These are phyloP conservation scores for Pipa parva DNA, from an alignment of 2,113 vertebrate genomes.

Conservation along the genomic window DNA sequence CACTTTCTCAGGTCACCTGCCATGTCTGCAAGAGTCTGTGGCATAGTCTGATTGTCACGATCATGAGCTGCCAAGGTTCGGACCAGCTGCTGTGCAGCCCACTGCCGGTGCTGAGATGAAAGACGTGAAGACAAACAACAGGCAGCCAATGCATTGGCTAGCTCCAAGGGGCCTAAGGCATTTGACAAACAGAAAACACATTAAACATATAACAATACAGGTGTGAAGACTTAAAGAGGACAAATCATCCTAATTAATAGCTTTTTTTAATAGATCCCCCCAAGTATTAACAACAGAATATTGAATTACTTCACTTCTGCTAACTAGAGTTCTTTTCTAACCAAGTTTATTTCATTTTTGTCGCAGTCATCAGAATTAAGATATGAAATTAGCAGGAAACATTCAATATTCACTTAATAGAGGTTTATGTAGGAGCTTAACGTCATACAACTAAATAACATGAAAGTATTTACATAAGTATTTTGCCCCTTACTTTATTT, in stretches of 20 bases:
- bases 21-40: constrained; percentile 93
- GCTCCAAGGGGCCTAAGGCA: constrained; percentile 96
- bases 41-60: constrained; percentile 85
- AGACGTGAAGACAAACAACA: constrained; percentile 95
- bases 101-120: constrained; percentile 95
- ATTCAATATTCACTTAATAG: no score
- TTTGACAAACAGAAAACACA: constrained; percentile 84
- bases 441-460: no score
- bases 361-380: no score
- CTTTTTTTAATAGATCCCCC: no score
- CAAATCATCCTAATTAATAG: constrained; percentile 88
- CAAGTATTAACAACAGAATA: no score
- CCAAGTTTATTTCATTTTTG: no score
- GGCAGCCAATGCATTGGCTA: constrained; percentile 94
- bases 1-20: constrained; percentile 91
- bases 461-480: no score
- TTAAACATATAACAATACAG: constrained; percentile 86
- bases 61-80: constrained; percentile 92
- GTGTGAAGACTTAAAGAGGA: constrained; percentile 87
- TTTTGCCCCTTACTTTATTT: no score
- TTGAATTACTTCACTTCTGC: no score
- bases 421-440: no score
- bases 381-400: no score
- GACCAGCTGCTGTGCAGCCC: constrained; percentile 95
- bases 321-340: no score